Evolutionary conservation across 2,888 invertebrate genomes (phyloP), one percentile per base, ranked within the genome.

Genomic region (Drosophila putrida): DNA sequence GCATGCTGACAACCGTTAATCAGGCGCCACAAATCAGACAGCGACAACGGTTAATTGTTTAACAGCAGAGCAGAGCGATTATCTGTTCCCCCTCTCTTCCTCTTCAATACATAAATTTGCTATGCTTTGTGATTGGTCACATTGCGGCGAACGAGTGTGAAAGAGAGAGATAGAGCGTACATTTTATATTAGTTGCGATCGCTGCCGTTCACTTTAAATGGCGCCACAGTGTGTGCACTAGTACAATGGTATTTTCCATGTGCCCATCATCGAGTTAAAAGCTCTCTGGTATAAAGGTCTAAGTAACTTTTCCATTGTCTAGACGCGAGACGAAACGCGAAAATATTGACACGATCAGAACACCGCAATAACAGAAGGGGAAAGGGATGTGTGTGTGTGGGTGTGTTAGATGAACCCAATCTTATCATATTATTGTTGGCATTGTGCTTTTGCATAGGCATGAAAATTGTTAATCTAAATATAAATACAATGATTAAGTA

Each of bases 1-100:
- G 61, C 35, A 67, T 82, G 84, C 69, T 82, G 84, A 87, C 80
- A 85, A 65, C 85, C 87, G 82, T 78, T 85, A 85, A 87, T 87
- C 82, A 84, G 80, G 84, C 83, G 79, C 75, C 78, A 74, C 79
- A 84, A 86, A 84, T 86, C 79, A 79, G 66, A 15, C 50, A 28
- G 27, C 44, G 49, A 11, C 36, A 25, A 13, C 43, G 47, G 65
- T 64, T 76, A 72, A 76, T 76, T 76, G 64, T 59, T 76, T 68
- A 68, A 47, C 67, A 66, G 75, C 59, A 44, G 73, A 35, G 57
- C 53, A 62, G 54, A 53, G 47, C 64, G 62, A 63, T 61, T 71
- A 64, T 49, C 57, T 57, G 41, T 10, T 27, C 46, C 61, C 46
- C 8, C 11, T 4, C 50, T 8, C 13, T 28, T 20, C 41, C 50